phyloP scores from a whole-genome alignment of 2,797 vertebrate genomes.

The Scolopax rusticola region DNA sequence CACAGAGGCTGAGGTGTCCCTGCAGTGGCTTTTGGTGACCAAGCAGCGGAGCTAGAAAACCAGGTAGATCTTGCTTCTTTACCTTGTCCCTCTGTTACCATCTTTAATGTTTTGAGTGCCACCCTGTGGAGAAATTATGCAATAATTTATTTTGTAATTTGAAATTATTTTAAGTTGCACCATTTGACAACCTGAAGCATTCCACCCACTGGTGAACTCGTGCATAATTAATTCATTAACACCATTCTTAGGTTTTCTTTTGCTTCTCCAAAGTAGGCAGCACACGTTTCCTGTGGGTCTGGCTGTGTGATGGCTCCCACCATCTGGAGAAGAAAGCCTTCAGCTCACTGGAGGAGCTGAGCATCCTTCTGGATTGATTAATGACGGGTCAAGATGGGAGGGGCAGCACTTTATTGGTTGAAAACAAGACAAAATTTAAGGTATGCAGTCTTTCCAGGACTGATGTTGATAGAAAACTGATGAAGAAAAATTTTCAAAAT shows the following conservation, averaged over 20 bases:
- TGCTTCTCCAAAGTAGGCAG: accelerated
- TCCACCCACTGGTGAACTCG: accelerated
- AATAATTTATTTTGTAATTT: accelerated
- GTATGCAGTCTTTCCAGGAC: neutral
- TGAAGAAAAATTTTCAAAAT: neutral
- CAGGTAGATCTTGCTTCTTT: accelerated
- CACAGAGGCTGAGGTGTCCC: accelerated
- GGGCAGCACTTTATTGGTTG: neutral
- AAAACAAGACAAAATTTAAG: neutral
- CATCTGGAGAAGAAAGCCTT: neutral
- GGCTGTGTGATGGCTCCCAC: neutral
- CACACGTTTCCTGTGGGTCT: neutral
- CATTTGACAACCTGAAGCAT: accelerated
- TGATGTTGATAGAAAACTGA: neutral
- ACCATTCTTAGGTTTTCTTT: neutral
- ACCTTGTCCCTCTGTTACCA: accelerated
- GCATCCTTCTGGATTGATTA: neutral
- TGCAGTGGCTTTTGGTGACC: accelerated
- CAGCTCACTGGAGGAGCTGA: neutral
- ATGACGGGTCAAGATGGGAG: neutral
- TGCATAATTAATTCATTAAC: neutral
- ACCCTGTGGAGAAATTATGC: neutral
- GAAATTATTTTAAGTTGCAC: accelerated
- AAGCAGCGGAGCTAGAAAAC: neutral
- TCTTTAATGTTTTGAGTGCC: neutral